phyloP scores from a whole-genome alignment of 2,888 invertebrate genomes.

The Dinocampus coccinellae region DNA sequence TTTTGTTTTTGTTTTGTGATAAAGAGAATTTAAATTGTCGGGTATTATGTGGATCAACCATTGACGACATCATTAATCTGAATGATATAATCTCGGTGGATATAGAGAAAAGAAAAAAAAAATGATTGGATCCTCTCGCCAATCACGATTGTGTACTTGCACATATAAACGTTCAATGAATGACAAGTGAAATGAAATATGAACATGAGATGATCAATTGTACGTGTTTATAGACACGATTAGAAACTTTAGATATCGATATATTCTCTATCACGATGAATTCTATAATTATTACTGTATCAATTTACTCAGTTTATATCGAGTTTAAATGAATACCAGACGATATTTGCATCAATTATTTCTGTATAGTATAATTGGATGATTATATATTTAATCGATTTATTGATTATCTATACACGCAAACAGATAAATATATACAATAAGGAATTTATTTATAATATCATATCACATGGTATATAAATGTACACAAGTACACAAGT shows the following conservation, averaged over 20 bases:
- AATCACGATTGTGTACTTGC: not conserved
- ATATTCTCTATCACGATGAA: not conserved
- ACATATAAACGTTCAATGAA: not conserved
- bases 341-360: not conserved
- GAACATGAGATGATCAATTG: not conserved
- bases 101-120: not conserved
- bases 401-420: not conserved
- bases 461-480: not conserved
- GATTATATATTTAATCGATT: not conserved
- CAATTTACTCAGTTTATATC: slow-evolving; percentile 14
- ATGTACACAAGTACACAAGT: not conserved
- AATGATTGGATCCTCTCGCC: not conserved
- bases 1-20: too few relatives aligned
- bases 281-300: not conserved
- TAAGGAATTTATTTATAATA: not conserved
- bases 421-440: not conserved
- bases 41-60: too few relatives aligned
- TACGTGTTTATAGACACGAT: slow-evolving; percentile 2
- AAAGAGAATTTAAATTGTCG: too few relatives aligned
- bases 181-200: not conserved
- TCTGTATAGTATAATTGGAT: not conserved
- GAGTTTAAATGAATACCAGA: not conserved
- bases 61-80: too few relatives aligned
- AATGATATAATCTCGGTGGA: too few relatives aligned
- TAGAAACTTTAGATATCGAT: not conserved